These are phyloP conservation scores for Crotalus helleri DNA, from an alignment of 2,113 vertebrate species.

Conservation along the genomic window DNA sequence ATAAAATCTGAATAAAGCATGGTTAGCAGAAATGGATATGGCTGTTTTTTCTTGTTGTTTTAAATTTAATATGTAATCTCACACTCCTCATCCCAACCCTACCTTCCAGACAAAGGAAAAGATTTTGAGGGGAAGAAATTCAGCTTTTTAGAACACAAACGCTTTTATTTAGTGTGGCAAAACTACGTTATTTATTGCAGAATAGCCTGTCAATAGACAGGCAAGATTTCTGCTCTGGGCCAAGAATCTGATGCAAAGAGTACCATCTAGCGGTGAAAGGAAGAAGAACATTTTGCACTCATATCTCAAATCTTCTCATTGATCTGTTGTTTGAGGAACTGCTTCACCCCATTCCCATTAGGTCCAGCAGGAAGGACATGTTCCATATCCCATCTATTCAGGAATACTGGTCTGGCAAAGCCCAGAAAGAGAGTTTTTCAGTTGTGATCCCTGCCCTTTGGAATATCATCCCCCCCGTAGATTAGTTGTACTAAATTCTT, in stretches of 20 bases:
- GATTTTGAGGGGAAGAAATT: not conserved
- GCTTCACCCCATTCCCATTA: not conserved
- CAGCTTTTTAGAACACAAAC: too few relatives aligned
- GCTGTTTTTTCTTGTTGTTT: not conserved
- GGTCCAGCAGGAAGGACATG: not conserved
- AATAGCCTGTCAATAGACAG: not conserved
- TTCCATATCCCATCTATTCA: not conserved
- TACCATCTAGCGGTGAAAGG: not conserved
- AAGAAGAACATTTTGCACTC: not conserved
- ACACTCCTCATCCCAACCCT: not conserved
- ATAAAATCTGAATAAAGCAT: not conserved
- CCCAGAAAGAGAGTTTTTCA: not conserved
- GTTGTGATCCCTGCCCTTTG: not conserved
- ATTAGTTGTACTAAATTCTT: not conserved
- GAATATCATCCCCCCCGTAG: not conserved
- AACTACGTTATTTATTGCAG: not conserved
- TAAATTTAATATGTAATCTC: not conserved
- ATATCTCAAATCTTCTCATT: not conserved
- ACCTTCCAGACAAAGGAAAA: not conserved
- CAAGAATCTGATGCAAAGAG: not conserved
- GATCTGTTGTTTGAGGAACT: not conserved
- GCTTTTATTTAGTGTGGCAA: not conserved
- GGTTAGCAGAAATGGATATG: not conserved
- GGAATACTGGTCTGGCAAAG: not conserved
- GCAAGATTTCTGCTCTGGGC: not conserved